A percentile compares a stretch with the other conserved stretches of the same genome.
Evolutionary conservation across 2,113 vertebrate genomes (phyloP).

Genomic region (Taxidea taxus): DNA sequence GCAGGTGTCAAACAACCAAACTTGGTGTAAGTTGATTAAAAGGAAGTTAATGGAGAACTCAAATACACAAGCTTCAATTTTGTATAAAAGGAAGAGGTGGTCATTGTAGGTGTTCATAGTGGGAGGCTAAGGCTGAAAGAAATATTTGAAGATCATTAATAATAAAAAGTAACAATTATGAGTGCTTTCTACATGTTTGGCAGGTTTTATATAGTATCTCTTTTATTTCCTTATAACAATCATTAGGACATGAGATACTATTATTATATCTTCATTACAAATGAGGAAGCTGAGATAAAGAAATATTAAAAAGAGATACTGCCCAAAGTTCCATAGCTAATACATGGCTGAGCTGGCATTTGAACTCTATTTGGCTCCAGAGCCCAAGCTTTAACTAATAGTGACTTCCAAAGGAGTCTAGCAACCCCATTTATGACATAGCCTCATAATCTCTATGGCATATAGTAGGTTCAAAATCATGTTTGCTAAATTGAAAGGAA

Average conservation of each 20-base stretch:
- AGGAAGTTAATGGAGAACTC: neutral
- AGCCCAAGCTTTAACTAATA: neutral
- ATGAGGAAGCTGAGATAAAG: neutral
- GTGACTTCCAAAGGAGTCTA: neutral
- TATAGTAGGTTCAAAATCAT: neutral
- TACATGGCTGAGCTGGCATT: neutral
- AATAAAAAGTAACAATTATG: neutral
- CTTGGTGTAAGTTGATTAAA: neutral
- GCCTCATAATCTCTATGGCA: neutral
- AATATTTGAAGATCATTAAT: neutral
- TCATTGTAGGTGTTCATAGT: neutral
- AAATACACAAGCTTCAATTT: neutral
- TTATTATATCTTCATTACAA: neutral
- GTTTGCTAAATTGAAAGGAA: neutral
- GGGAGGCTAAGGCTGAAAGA: neutral
- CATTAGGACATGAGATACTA: neutral
- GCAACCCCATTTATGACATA: neutral
- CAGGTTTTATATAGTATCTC: neutral
- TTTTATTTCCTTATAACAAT: neutral
- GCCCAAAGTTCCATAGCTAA: neutral
- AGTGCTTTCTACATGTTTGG: neutral
- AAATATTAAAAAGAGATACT: neutral
- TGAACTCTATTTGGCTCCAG: neutral
- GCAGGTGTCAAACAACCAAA: neutral
- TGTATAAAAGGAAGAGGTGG: neutral